Base-by-base conservation (phyloP, 2,888 invertebrate species). In the Eretmocerus hayati region DNA sequence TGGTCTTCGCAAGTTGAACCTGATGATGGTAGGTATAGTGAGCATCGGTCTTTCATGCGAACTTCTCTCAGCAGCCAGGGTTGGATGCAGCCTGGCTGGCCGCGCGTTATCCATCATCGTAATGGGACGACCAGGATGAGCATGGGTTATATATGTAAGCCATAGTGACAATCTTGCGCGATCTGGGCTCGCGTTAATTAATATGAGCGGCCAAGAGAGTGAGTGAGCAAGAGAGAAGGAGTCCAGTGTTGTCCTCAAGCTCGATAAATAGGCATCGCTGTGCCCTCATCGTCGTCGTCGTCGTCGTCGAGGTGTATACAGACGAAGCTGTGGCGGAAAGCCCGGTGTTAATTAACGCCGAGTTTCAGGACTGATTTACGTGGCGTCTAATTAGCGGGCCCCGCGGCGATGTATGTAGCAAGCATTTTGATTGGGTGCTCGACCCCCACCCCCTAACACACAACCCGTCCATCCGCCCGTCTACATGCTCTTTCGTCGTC, bases 331-430 rank as follows among this genome's bases (percentile, higher is more conserved):
- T 62, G 62, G 61, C 63, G 62, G 64, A 67, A 67, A 65, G 63
- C 66, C 64, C 66, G 53, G 67, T 67, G 69, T 69, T 69, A 69
- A 69, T 69, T 69, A 69, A 69, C 69, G 67, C 65, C 66, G 66
- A 69, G 67, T 69, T 68, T 67, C 67, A 68, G 65, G 66, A 66
- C 69, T 69, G 69, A 69, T 69, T 69, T 69, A 69, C 69, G 69
- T 69, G 67, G 68, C 69, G 68, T 69, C 69, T 69, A 69, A 69
- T 69, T 69, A 69, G 69, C 66, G 62, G 59, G 62, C 62, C 66
- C 20, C 68, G 66, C 66, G 66, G 63, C 66, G 66, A 67, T 67
- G 66, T 62, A 67, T 67, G 66, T 63, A 65, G 63, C 66, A 67
- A 66, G 68, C 67, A 69, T 69, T 69, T 69, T 69, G 69, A 69